Base-by-base conservation (phyloP, 1,140 invertebrate genomes). In the Tenebrio molitor region DNA sequence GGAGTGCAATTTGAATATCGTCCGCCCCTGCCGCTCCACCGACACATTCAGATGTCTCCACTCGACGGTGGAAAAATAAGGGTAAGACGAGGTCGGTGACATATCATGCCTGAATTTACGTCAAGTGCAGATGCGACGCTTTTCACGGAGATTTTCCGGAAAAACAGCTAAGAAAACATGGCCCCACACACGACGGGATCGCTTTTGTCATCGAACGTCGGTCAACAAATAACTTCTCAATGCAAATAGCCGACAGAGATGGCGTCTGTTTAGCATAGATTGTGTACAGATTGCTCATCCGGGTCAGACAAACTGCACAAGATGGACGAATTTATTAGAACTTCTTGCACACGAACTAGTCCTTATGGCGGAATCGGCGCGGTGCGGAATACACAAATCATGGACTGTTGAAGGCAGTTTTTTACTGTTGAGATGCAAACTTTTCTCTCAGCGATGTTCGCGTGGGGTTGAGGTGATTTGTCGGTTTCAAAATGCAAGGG, bases 191-290 rank as follows among this genome's bases (percentile, higher is more conserved):
- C 15, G 17, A 50, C 16, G 44, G 23, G 23, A 50, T 50, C 44
- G 19, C 44, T 50, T 50, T 4, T 50, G 29, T 33, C 29, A 33
- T 33, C 29, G 29, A 33, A 33, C 44, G 12, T 19, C 44, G 50
- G 46, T 53, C 46, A 53, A 53, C 46, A 53, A 53, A 53, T 53
- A 53, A 23, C 46, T 53, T 53, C 16, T 23, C 46, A 14, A 29
- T 29, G 50, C 50, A 58, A 58, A 58, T 29, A 58, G 46, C 36
- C 36, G 36, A n/a, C 4, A 12, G 36, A n/a, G 36, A 39, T 39
- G 5, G 36, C 36, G 12, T 3, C 5, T 39, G 7, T 29, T 12
- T 39, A 12, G 5, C 36, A 12, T 39, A 3, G 36, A 39, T 39
- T 39, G 36, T 39, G 36, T 23, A 23, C 46, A 19, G 46, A 53